phyloP scores from a whole-genome alignment of 2,113 vertebrate genomes.

The Oceanites oceanicus region DNA sequence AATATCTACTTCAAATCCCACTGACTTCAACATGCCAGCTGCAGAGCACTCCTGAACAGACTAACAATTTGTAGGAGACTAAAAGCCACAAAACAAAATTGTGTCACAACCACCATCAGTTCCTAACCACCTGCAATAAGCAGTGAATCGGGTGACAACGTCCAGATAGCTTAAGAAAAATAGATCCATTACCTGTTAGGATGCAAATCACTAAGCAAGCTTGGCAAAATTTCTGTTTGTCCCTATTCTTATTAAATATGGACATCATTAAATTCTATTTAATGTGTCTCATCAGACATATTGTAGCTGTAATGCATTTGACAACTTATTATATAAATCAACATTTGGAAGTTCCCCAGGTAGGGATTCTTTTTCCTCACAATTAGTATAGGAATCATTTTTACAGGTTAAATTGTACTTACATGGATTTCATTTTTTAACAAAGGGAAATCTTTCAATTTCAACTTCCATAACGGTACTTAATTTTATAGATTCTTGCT shows the following conservation, averaged over 20 bases:
- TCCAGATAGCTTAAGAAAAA: not conserved
- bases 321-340: not conserved
- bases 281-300: not conserved
- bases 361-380: not conserved
- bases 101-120: not conserved
- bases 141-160: not conserved
- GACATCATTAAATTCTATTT: not conserved
- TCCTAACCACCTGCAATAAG: not conserved
- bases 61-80: not conserved
- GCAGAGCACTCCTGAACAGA: not conserved
- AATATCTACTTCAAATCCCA: not conserved
- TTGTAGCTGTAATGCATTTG: not conserved
- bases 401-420: not conserved
- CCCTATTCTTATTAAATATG: not conserved
- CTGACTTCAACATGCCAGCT: not conserved
- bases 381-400: not conserved
- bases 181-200: not conserved
- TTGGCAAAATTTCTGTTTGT: not conserved
- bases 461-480: not conserved
- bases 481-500: not conserved
- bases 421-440: not conserved
- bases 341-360: not conserved
- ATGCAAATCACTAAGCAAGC: not conserved
- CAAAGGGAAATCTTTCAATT: not conserved
- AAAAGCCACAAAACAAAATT: not conserved